These are phyloP conservation scores for Panthera leo DNA, from an alignment of 2,113 vertebrate genomes.

Conservation along the genomic window DNA sequence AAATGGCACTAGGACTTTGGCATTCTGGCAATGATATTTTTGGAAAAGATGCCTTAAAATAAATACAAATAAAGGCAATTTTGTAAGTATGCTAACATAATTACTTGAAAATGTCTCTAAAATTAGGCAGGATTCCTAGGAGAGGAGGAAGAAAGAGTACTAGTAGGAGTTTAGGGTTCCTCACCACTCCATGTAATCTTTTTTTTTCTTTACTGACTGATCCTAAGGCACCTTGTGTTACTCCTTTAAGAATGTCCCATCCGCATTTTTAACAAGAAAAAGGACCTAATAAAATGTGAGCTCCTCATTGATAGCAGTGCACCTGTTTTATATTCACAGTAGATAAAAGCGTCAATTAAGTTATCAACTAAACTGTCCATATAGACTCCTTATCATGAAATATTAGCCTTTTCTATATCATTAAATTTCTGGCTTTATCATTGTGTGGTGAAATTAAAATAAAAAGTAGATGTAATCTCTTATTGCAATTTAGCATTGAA, in stretches of 20 bases:
- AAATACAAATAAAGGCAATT: not conserved
- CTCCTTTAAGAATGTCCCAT: not conserved
- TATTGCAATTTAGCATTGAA: not conserved
- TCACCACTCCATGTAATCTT: not conserved
- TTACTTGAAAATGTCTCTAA: not conserved
- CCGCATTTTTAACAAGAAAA: not conserved
- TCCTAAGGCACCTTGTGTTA: not conserved
- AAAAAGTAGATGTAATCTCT: slow-evolving; percentile 30
- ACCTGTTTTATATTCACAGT: slow-evolving; percentile 38
- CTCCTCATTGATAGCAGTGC: not conserved
- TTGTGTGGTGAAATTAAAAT: not conserved
- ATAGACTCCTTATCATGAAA: slow-evolving; percentile 38
- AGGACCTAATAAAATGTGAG: not conserved
- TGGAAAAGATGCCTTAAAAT: not conserved
- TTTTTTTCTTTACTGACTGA: not conserved
- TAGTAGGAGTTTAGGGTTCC: not conserved
- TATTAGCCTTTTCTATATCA: not conserved
- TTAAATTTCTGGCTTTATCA: slow-evolving; percentile 13
- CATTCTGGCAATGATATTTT: not conserved
- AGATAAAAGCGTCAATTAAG: slow-evolving; percentile 48
- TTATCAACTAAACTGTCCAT: not conserved
- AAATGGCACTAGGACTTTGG: not conserved
- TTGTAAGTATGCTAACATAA: not conserved
- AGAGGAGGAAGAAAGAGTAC: not conserved
- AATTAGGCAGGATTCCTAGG: not conserved